Base-by-base conservation (phyloP, 2,113 vertebrate species). In the Calypte anna region DNA sequence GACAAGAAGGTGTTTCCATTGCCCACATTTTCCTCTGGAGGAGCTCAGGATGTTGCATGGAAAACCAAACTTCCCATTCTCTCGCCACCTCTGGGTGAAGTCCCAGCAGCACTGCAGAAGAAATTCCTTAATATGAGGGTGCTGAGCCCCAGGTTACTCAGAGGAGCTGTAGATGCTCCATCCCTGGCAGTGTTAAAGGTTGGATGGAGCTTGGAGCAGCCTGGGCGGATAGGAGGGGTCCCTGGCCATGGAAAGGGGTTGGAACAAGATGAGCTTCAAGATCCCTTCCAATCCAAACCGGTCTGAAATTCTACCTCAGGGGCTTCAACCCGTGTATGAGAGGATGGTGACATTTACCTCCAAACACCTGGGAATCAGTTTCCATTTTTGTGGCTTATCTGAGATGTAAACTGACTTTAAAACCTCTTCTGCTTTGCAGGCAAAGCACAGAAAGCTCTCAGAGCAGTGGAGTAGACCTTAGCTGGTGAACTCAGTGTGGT, bases 1-100 rank as follows among this genome's bases (percentile, higher is more conserved):
- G 62, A 14, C 14, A 59, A 44, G 7, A 12, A 63, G 36, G 46
- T 7, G 4, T 31, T 87, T 36, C 51, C 11, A 18, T 33, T 92
- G 36, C 5, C 6, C 0, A 0, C 30, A 14, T 4, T 64, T 68
- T 78, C 5, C 20, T 53, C 5, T 1, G 1, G n/a, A 55, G 31
- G 17, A 24, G 10, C 9, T 89, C 0, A 1, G 38, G 36, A 9
- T 7, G 2, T 21, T 58, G n/a, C 12, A 55, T 18, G 23, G 84
- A 63, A 59, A 55, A 77, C 14, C 7, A 70, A 72, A 63, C 2
- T 1, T 46, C 7, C 13, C 12, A 11, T 24, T 16, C 8, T 5
- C 19, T 19, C 46, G 3, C 1, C 17, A 69, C 21, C 12, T 25
- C n/a, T 48, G 38, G 22, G 9, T 38, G 43, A 83, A 67, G 6